These are phyloP conservation scores for Sepioteuthis lessoniana DNA, from an alignment of 2,888 invertebrate species.

Conservation along the genomic window DNA sequence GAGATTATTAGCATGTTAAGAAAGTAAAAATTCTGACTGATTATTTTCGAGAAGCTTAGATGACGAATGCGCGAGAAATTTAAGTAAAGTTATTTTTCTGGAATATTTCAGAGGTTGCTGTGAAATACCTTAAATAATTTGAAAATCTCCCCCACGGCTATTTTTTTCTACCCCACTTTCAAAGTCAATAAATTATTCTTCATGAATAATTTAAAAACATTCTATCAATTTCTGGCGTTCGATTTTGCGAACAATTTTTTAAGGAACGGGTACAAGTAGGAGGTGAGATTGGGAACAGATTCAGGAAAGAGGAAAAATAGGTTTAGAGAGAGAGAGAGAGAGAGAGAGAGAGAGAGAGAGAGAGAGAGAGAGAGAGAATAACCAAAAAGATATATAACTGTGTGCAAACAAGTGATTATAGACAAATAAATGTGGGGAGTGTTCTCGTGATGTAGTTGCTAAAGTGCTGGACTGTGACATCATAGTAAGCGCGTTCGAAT, in stretches of 20 bases:
- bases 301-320: neutral
- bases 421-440: too few relatives aligned
- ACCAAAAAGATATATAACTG: too few relatives aligned
- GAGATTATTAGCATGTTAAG: neutral
- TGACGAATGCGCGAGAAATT: neutral
- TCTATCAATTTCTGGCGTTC: neutral
- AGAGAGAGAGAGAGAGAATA: too few relatives aligned
- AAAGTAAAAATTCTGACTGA: neutral
- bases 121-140: neutral
- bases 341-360: neutral
- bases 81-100: neutral
- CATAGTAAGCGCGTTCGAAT: too few relatives aligned
- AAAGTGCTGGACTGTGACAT: too few relatives aligned
- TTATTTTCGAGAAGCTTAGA: neutral
- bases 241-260: neutral
- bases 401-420: too few relatives aligned
- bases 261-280: neutral
- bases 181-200: neutral
- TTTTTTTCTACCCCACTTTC: neutral
- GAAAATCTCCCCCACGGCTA: neutral
- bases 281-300: neutral
- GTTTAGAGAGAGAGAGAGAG: rapidly evolving
- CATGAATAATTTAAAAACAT: neutral
- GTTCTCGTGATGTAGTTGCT: too few relatives aligned
- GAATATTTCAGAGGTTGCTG: neutral